Conservation (phyloP, 2,888 invertebrate species). For the Coenonympha glycerion region DNA sequence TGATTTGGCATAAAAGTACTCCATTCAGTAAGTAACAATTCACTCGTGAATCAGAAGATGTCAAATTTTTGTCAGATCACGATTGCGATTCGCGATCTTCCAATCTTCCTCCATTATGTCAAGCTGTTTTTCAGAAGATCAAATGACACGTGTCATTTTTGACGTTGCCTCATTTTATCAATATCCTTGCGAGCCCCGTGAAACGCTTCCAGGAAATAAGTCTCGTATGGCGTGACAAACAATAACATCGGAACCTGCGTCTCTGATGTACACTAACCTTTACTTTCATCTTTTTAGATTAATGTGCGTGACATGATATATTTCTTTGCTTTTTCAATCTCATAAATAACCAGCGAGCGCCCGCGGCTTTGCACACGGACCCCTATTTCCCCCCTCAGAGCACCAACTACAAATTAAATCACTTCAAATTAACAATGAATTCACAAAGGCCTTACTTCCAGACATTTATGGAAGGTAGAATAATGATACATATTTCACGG, state of each 20-base stretch:
- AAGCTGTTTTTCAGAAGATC: no score
- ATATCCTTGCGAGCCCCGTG: no score
- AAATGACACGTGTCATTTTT: not conserved
- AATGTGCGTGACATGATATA: not conserved
- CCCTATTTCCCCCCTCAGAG: no score
- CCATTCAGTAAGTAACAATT: not conserved
- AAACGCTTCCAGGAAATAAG: not conserved
- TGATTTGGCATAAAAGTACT: not conserved
- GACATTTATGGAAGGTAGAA: no score
- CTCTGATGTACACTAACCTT: not conserved
- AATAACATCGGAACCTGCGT: not conserved
- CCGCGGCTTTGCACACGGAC: no score
- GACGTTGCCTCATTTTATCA: not conserved
- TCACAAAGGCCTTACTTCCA: no score
- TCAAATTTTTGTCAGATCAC: not conserved
- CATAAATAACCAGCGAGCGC: no score
- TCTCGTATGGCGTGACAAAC: constrained; percentile 3
- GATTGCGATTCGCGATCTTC: no score
- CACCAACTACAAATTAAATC: no score
- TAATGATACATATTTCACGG: no score
- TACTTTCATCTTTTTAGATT: not conserved
- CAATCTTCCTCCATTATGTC: no score
- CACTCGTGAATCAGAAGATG: not conserved
- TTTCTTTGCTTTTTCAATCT: not conserved
- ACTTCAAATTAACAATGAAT: no score